Evolutionary conservation across 2,113 vertebrate genomes (phyloP).

Genomic region (Leucopsar rothschildi): DNA sequence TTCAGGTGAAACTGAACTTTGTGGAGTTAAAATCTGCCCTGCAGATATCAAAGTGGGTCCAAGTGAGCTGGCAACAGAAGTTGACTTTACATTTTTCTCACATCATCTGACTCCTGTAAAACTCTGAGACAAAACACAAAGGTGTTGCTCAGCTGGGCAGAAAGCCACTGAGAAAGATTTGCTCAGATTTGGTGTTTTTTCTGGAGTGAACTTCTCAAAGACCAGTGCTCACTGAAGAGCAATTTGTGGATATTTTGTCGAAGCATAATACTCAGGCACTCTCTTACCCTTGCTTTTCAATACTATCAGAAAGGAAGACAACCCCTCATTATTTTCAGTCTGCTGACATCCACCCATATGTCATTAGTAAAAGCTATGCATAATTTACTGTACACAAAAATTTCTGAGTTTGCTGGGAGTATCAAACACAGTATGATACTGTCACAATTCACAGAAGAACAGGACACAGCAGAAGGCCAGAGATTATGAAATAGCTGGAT

Average conservation of each 20-base stretch:
- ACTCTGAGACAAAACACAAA: conserved; percentile 34
- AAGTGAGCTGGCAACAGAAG: background rate
- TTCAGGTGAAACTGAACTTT: background rate
- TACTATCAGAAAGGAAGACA: background rate
- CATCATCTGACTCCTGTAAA: background rate
- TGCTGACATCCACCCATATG: background rate
- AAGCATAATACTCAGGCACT: background rate
- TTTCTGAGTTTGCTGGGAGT: background rate
- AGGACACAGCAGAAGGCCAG: background rate
- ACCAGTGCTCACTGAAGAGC: background rate
- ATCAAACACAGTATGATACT: background rate
- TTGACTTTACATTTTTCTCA: conserved; percentile 6
- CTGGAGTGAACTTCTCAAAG: background rate
- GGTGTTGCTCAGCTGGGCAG: conserved; percentile 13
- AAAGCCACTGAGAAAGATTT: background rate
- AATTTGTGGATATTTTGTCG: background rate
- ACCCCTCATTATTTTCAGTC: background rate
- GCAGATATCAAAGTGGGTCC: background rate
- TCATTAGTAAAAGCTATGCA: conserved; percentile 4
- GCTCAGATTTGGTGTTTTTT: background rate
- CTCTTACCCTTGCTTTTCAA: background rate
- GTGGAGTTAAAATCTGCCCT: background rate
- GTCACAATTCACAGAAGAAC: background rate
- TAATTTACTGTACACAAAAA: background rate
- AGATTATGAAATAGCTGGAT: background rate